Evolutionary conservation across 1,140 invertebrate species (phyloP).

Genomic region (Choristoneura fumiferana): DNA sequence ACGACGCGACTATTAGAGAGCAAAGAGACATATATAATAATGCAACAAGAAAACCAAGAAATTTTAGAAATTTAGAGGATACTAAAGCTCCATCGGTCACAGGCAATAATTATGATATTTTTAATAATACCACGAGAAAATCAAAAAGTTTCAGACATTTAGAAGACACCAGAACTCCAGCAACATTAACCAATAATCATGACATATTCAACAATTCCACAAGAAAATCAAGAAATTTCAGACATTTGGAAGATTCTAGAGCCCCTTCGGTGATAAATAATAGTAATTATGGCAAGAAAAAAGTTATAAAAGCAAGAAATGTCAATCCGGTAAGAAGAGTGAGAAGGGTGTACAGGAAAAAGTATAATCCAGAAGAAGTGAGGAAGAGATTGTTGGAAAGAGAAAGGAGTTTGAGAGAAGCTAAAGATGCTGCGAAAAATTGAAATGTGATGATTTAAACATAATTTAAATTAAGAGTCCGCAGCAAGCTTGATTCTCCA

Average conservation of each 20-base stretch:
- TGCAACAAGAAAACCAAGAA: constrained; percentile 45
- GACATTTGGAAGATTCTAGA: background rate
- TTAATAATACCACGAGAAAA: constrained; percentile 18
- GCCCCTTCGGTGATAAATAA: background rate
- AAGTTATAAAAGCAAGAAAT: constrained; percentile 57
- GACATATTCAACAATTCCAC: constrained; percentile 50
- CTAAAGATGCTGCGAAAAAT: constrained; percentile 19
- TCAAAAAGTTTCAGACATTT: constrained; percentile 43
- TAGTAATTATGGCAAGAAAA: constrained; percentile 46
- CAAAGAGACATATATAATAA: constrained; percentile 55
- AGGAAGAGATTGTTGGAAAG: constrained; percentile 66
- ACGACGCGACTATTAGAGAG: constrained; percentile 63
- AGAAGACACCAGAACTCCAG: constrained; percentile 43
- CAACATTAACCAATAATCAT: constrained; percentile 36
- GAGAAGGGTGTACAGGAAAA: constrained; percentile 63
- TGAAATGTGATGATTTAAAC: no score
- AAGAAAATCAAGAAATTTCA: constrained; percentile 39
- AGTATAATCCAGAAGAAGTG: constrained; percentile 70
- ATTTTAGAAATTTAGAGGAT: constrained; percentile 2
- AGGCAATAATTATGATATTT: constrained; percentile 9
- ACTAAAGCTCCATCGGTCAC: background rate
- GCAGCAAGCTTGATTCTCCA: no score
- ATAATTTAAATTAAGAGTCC: constrained; percentile 17
- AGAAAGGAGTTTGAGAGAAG: constrained; percentile 52
- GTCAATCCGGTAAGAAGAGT: constrained; percentile 64